phyloP scores from a whole-genome alignment of 2,797 vertebrate species.

The Crypturellus tataupa region DNA sequence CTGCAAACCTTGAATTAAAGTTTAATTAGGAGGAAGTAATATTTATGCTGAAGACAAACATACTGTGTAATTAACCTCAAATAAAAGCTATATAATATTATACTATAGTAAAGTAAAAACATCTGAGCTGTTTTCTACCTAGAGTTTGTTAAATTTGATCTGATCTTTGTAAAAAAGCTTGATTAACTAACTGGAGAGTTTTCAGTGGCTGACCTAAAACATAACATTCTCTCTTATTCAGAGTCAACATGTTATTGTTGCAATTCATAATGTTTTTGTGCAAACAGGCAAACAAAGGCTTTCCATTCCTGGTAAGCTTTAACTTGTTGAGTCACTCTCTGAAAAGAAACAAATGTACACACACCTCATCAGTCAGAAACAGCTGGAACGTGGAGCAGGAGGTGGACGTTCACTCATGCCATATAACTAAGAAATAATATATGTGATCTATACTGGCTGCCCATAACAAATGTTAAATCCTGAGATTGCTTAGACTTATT shows the following conservation, averaged over 20 bases:
- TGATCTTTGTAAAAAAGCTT: neutral
- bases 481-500: neutral
- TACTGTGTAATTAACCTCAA: neutral
- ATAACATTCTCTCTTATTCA: neutral
- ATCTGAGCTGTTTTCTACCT: neutral
- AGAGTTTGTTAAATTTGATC: neutral
- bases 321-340: rapidly evolving
- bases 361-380: neutral
- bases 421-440: neutral
- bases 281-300: neutral
- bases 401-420: neutral
- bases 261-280: neutral
- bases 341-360: neutral
- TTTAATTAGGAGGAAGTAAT: neutral
- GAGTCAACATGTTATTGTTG: neutral
- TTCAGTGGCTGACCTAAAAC: neutral
- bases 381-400: neutral
- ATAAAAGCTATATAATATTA: neutral
- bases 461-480: neutral
- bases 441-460: neutral
- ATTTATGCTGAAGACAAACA: neutral
- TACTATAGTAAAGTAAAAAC: neutral
- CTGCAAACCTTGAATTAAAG: neutral
- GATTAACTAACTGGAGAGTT: neutral
- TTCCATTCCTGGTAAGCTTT: neutral